A percentile compares a stretch with the other conserved stretches of the same genome.
These are phyloP conservation scores for Synergus japonicus DNA, from an alignment of 2,888 invertebrate genomes.

Conservation along the genomic window DNA sequence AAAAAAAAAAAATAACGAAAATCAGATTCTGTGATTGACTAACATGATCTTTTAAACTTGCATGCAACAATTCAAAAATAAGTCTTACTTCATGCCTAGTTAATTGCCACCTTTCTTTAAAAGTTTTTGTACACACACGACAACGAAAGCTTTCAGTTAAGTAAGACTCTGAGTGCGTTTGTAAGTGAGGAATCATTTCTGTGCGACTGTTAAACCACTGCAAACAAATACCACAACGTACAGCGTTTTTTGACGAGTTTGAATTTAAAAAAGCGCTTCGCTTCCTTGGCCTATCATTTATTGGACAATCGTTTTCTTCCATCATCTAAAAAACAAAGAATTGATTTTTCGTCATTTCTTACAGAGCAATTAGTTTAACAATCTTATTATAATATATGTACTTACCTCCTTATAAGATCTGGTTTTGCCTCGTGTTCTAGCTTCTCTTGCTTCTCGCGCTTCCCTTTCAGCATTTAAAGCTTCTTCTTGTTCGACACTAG, in stretches of 20 bases:
- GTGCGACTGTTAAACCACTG: constrained; percentile 70
- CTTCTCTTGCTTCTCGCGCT: constrained; percentile 66
- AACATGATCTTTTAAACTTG: not conserved
- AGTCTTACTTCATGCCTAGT: constrained; percentile 67
- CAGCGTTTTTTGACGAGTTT: constrained; percentile 63
- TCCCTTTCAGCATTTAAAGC: constrained; percentile 70
- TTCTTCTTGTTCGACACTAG: constrained; percentile 70
- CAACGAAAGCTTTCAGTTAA: constrained; percentile 65
- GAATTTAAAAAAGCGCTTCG: constrained; percentile 51
- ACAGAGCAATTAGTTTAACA: not conserved
- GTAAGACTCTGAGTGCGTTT: constrained; percentile 68
- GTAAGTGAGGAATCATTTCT: constrained; percentile 69
- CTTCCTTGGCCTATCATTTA: constrained; percentile 60
- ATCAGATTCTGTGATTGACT: not conserved
- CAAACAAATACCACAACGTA: constrained; percentile 68
- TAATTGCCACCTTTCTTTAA: constrained; percentile 70
- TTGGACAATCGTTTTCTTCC: constrained; percentile 57
- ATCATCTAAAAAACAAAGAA: constrained; percentile 55
- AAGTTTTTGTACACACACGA: constrained; percentile 67
- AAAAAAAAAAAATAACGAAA: not conserved
- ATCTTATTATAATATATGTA: not conserved
- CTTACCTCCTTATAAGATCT: constrained; percentile 63
- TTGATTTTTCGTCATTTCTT: not conserved
- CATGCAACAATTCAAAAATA: not conserved
- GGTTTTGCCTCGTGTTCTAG: constrained; percentile 59